These are phyloP conservation scores for Clamator glandarius DNA, from an alignment of 2,797 vertebrate species.

Conservation along the genomic window DNA sequence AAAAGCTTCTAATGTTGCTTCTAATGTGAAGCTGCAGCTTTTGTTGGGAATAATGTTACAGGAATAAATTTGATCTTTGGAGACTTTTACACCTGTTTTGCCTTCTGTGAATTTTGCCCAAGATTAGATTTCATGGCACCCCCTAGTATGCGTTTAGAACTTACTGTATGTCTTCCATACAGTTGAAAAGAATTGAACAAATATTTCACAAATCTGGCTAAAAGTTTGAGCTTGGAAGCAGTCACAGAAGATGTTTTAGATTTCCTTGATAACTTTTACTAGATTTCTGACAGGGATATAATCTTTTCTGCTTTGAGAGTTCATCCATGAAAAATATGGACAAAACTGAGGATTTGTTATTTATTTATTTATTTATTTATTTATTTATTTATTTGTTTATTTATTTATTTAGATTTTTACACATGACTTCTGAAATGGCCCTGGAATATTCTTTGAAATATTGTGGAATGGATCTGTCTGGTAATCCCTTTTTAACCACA, in stretches of 20 bases:
- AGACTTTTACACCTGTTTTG: background rate
- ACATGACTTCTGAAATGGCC: background rate
- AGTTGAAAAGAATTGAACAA: background rate
- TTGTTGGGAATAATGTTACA: background rate
- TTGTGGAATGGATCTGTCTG: background rate
- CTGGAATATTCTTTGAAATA: constrained; percentile 24
- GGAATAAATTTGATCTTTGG: background rate
- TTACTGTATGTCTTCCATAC: background rate
- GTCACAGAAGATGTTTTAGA: background rate
- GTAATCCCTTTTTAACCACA: constrained; percentile 6
- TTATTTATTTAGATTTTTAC: constrained; percentile 14
- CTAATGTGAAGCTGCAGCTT: background rate
- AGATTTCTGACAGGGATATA: background rate
- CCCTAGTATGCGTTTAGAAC: background rate
- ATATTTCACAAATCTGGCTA: background rate
- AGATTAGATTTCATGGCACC: background rate
- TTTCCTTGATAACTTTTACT: background rate
- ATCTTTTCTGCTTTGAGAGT: background rate
- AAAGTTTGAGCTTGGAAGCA: background rate
- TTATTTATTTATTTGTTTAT: constrained; percentile 11
- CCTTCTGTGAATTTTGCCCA: background rate
- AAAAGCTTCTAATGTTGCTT: background rate
- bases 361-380: constrained; percentile 11
- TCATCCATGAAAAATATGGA: background rate
- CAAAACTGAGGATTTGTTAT: background rate